A percentile compares a stretch with the other conserved stretches of the same genome.
Conservation (phyloP, 2,888 invertebrate genomes). For the Magallana nippona region DNA sequence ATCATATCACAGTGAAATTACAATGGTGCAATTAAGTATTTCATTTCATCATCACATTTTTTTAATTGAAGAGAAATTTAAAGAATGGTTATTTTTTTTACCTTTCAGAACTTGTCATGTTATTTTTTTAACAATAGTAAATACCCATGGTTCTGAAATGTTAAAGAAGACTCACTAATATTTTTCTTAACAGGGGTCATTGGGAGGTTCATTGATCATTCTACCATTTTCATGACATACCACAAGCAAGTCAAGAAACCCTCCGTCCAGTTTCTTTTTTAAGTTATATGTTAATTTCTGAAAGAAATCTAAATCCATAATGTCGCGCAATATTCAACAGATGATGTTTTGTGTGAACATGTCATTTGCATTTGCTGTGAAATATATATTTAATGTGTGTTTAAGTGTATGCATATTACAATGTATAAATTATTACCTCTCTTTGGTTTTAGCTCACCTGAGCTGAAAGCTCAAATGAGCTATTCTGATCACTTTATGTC, state of each 20-base stretch:
- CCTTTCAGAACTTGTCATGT: background rate
- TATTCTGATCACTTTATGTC: no score
- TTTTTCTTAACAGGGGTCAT: background rate
- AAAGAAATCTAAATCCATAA: background rate
- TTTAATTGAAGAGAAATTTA: background rate
- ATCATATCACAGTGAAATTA: slow-evolving; percentile 19
- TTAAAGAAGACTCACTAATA: background rate
- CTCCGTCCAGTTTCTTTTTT: slow-evolving; percentile 26
- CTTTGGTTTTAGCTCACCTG: background rate
- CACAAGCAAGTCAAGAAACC: slow-evolving; percentile 21
- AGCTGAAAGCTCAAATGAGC: no score
- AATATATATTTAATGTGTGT: background rate
- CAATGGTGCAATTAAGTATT: slow-evolving; percentile 12
- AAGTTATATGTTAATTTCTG: background rate
- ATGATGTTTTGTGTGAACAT: background rate
- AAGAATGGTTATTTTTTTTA: background rate
- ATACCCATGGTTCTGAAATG: background rate
- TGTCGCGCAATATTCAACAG: background rate
- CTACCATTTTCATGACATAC: background rate
- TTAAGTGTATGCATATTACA: background rate
- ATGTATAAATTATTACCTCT: background rate
- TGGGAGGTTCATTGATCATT: background rate
- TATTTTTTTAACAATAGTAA: background rate
- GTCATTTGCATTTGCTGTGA: background rate
- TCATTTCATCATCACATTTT: slow-evolving; percentile 1